These are phyloP conservation scores for Brachionus calyciflorus DNA, from an alignment of 1,140 invertebrate genomes.

Conservation along the genomic window DNA sequence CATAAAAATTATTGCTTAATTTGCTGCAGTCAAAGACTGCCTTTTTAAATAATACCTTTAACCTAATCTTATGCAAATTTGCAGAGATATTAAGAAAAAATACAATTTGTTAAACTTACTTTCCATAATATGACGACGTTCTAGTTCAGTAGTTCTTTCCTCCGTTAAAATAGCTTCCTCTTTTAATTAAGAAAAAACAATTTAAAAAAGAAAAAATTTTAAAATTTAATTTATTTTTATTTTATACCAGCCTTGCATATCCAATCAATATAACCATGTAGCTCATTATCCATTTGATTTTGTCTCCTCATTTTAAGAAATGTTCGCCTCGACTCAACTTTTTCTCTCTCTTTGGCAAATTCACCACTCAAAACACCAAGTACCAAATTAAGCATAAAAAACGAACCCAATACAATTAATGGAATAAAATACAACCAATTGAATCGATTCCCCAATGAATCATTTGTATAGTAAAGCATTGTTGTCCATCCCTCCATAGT, in stretches of 20 bases:
- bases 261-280: conserved; percentile 99
- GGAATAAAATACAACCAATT: conserved; percentile 99
- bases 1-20: too few relatives aligned
- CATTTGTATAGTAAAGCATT: conserved; percentile 99
- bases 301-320: conserved; percentile 98
- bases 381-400: conserved; percentile 99
- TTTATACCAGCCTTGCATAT: conserved; percentile 98
- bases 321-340: conserved; percentile 99
- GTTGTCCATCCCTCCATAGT: conserved; percentile 99
- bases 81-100: too few relatives aligned
- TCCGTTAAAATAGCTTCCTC: conserved; percentile 99
- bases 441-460: conserved; percentile 92
- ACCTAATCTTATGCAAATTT: too few relatives aligned
- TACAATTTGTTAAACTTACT: too few relatives aligned
- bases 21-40: too few relatives aligned
- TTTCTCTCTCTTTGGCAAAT: conserved; percentile 99
- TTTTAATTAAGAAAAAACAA: conserved; percentile 62
- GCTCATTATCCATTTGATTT: conserved; percentile 96
- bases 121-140: conserved; percentile 84
- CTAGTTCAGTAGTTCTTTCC: conserved; percentile 97
- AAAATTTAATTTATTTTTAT: too few relatives aligned
- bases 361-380: conserved; percentile 99
- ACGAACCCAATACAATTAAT: conserved; percentile 98
- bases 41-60: too few relatives aligned
- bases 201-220: conserved; percentile 51